Conservation (phyloP, 2,888 invertebrate genomes). For the Tyria jacobaeae region DNA sequence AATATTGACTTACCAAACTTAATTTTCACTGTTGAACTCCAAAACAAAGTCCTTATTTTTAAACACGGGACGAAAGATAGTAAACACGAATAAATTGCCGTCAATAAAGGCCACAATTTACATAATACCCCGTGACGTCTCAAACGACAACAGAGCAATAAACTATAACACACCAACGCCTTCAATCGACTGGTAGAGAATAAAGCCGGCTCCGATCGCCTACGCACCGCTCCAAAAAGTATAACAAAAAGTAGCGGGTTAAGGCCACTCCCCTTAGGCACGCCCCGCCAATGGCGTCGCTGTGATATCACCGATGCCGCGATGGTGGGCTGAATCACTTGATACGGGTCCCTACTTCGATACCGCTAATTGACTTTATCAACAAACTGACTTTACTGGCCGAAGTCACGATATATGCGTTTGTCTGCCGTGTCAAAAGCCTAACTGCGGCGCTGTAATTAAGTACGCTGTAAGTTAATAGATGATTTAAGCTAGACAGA, state of each 20-base stretch:
- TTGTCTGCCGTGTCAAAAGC: conserved; percentile 84
- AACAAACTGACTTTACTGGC: conserved; percentile 86
- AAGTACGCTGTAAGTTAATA: conserved; percentile 77
- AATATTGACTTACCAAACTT: conserved; percentile 58
- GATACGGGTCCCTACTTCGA: conserved; percentile 84
- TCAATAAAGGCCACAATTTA: conserved; percentile 77
- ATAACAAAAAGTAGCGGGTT: conserved; percentile 77
- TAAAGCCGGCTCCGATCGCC: conserved; percentile 78
- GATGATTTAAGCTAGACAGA: conserved; percentile 70
- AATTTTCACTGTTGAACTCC: conserved; percentile 62
- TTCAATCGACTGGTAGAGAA: conserved; percentile 84
- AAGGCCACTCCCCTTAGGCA: conserved; percentile 79
- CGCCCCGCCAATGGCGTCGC: conserved; percentile 75
- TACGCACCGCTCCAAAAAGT: conserved; percentile 77
- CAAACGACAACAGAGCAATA: conserved; percentile 76
- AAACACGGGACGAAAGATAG: conserved; percentile 68
- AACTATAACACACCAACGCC: conserved; percentile 85
- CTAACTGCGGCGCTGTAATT: conserved; percentile 81
- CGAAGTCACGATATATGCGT: conserved; percentile 85
- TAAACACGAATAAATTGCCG: conserved; percentile 65
- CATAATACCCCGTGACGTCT: conserved; percentile 73
- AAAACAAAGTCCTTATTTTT: conserved; percentile 68
- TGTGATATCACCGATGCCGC: conserved; percentile 65
- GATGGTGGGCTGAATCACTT: conserved; percentile 82
- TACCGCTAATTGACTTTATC: conserved; percentile 87